These are phyloP conservation scores for Pollimyrus isidori DNA, from an alignment of 2,113 vertebrate genomes.

Conservation along the genomic window DNA sequence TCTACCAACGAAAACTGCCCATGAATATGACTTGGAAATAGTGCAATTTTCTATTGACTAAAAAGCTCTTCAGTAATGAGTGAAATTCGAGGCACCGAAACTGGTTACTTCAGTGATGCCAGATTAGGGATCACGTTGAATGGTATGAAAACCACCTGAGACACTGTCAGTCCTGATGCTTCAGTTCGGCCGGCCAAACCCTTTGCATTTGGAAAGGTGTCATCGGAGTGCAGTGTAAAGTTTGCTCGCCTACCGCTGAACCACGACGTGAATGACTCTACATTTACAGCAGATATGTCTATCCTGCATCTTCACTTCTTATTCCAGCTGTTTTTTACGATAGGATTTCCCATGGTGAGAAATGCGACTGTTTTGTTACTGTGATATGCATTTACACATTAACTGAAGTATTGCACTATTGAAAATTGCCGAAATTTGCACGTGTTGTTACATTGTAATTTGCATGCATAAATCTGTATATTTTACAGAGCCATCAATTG, in stretches of 20 bases:
- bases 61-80: slow-evolving; percentile 34
- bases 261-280: slow-evolving; percentile 18
- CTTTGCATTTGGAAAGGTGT: slow-evolving; percentile 2
- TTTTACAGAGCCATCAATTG: slow-evolving; percentile 8
- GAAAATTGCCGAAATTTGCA: not conserved
- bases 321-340: slow-evolving; percentile 40
- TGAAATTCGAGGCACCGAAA: slow-evolving; percentile 31
- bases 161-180: slow-evolving; percentile 38
- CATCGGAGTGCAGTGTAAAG: slow-evolving; percentile 21
- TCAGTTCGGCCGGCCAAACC: slow-evolving; percentile 22
- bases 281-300: slow-evolving; percentile 40
- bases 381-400: not conserved
- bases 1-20: not conserved
- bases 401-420: not conserved
- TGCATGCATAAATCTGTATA: not conserved
- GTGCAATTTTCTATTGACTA: slow-evolving; percentile 29
- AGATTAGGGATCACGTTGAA: slow-evolving; percentile 14
- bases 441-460: not conserved
- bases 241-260: not conserved
- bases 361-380: not conserved
- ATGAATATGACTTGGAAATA: slow-evolving; percentile 38
- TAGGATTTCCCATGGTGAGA: slow-evolving; percentile 44
- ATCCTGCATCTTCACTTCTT: slow-evolving; percentile 16
- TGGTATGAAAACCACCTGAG: not conserved
- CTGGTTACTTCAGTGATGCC: slow-evolving; percentile 10